Evolutionary conservation across 1,140 invertebrate genomes (phyloP), one percentile per base, ranked within the genome.

Genomic region (Ctenoplectra terminalis): DNA sequence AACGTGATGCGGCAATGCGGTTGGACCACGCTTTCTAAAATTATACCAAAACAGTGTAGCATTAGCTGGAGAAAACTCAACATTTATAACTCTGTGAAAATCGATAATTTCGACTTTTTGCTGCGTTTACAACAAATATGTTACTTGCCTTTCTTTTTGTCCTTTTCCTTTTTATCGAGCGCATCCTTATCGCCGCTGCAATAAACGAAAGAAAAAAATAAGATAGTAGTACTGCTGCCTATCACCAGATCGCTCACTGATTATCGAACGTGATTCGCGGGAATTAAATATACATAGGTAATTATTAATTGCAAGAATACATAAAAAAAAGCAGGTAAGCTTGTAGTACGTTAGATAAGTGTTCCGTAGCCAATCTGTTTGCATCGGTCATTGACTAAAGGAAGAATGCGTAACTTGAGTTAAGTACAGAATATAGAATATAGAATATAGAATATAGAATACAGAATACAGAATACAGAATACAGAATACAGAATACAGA

Each of bases 1-100:
- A 98, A 95, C 60, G 98, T 98, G 87, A 99, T 98, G 92, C 98
- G 98, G 94, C 98, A 98, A 94, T 98, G 97, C 85, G 98, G 98
- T 87, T 97, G 97, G 91, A 97, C 93, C 84, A 94, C 92, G 86
- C 94, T 94, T 89, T 95, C 94, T 93, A 86, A 81, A 94, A 93
- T 87, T 81, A 63, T 37, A 82, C 15, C 9, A 54, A 50, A 43
- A 50, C 20, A 50, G n/a, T 4, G 4, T 40, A 67, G 29, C 1
- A n/a, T 75, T 69, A 76, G 11, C 46, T 7, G 46, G 63, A 23
- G 46, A n/a, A 75, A n/a, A n/a, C n/a, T n/a, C n/a, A n/a, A n/a
- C n/a, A n/a, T n/a, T n/a, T n/a, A n/a, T n/a, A n/a, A n/a, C n/a
- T n/a, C n/a, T 1, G 9, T 34, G 23, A 2, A 15, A 63, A 63